These are phyloP conservation scores for Uria aalge DNA, from an alignment of 2,113 vertebrate species.

Conservation along the genomic window DNA sequence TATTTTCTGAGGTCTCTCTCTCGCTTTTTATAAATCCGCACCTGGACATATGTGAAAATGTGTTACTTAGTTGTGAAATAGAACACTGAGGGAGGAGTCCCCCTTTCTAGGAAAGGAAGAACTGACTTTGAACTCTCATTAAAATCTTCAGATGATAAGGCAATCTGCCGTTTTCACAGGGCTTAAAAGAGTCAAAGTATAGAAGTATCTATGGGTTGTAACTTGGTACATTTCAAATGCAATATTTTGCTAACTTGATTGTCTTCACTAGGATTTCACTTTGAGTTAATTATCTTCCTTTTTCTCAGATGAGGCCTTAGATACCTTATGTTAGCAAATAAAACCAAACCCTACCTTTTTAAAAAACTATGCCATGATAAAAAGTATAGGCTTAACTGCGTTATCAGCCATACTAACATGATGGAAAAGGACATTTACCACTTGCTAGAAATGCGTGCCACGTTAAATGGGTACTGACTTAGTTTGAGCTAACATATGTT, in stretches of 20 bases:
- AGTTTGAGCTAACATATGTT: neutral
- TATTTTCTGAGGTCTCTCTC: neutral
- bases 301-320: neutral
- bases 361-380: neutral
- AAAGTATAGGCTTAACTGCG: too few relatives aligned
- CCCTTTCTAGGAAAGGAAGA: too few relatives aligned
- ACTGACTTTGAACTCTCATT: neutral
- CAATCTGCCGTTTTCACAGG: neutral
- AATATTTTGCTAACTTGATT: neutral
- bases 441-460: neutral
- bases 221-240: neutral
- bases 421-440: neutral
- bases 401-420: neutral
- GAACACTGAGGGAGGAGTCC: accelerated
- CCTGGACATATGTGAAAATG: too few relatives aligned
- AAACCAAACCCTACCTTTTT: neutral
- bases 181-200: neutral
- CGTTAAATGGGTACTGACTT: neutral
- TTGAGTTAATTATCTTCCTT: neutral
- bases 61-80: neutral
- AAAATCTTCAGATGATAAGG: neutral
- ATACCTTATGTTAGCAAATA: neutral
- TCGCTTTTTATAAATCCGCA: too few relatives aligned
- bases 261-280: neutral
- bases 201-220: neutral